These are phyloP conservation scores for Sinella curviseta DNA, from an alignment of 1,140 invertebrate genomes.

Conservation along the genomic window DNA sequence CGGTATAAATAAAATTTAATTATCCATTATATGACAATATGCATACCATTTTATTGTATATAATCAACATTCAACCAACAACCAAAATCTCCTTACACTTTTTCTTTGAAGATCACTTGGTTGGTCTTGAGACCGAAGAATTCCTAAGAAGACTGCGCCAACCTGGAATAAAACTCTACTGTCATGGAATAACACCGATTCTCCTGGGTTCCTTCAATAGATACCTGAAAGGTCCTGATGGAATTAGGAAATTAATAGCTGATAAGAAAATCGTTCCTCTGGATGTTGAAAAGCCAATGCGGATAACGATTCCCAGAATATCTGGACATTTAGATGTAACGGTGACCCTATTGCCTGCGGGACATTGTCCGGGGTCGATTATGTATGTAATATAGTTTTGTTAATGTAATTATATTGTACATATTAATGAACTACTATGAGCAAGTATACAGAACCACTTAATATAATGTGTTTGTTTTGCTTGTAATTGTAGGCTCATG, in stretches of 20 bases:
- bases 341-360: constrained; percentile 65
- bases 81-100: no score
- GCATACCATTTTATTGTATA: not conserved
- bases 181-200: constrained; percentile 31
- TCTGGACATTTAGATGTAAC: constrained; percentile 52
- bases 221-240: constrained; percentile 36
- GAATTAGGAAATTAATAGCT: constrained; percentile 44
- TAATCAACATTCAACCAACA: no score
- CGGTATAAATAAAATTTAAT: constrained; percentile 35
- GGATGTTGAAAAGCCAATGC: constrained; percentile 51
- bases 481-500: constrained; percentile 57
- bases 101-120: constrained; percentile 67
- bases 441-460: not conserved
- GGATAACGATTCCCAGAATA: constrained; percentile 52
- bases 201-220: constrained; percentile 26
- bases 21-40: not conserved
- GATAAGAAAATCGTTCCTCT: constrained; percentile 53
- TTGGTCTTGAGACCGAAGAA: constrained; percentile 57
- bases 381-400: constrained; percentile 63
- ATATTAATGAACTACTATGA: not conserved
- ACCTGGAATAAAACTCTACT: constrained; percentile 33
- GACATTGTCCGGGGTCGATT: constrained; percentile 71
- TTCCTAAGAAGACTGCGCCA: constrained; percentile 49
- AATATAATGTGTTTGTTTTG: not conserved
- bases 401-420: not conserved